A percentile compares a stretch with the other conserved stretches of the same genome.
These are phyloP conservation scores for Muntiacus reevesi DNA, from an alignment of 2,113 vertebrate species.

Conservation along the genomic window DNA sequence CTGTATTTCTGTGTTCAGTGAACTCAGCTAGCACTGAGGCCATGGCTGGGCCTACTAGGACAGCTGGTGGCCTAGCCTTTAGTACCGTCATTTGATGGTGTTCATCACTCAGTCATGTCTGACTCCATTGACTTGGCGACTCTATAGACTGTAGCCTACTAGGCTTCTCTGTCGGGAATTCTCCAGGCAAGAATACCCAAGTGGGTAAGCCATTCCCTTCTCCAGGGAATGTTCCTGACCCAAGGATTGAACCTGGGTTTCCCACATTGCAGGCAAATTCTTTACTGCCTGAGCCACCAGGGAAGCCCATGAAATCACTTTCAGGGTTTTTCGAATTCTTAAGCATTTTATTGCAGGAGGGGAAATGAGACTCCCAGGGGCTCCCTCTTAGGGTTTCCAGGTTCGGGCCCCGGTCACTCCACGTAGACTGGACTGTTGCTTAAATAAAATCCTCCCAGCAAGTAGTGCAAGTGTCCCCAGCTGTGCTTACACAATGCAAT, in stretches of 20 bases:
- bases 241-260: neutral
- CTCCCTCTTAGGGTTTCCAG: neutral
- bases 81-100: neutral
- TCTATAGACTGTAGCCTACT: neutral
- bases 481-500: neutral
- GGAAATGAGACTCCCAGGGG: neutral
- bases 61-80: neutral
- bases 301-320: neutral
- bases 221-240: neutral
- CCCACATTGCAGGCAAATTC: neutral
- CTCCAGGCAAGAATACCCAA: neutral
- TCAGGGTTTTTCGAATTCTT: neutral
- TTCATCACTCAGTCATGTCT: neutral
- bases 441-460: neutral
- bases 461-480: neutral
- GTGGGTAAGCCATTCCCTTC: neutral
- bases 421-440: neutral
- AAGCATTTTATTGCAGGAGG: neutral
- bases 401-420: neutral
- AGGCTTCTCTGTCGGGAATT: neutral
- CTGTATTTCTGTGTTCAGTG: neutral
- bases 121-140: neutral
- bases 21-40: neutral
- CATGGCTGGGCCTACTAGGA: no score
- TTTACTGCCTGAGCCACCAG: neutral